Evolutionary conservation across 30 jellyfish, hydroid and myxozoan species (phyloP).

Genomic region (Aurelia sp.): DNA sequence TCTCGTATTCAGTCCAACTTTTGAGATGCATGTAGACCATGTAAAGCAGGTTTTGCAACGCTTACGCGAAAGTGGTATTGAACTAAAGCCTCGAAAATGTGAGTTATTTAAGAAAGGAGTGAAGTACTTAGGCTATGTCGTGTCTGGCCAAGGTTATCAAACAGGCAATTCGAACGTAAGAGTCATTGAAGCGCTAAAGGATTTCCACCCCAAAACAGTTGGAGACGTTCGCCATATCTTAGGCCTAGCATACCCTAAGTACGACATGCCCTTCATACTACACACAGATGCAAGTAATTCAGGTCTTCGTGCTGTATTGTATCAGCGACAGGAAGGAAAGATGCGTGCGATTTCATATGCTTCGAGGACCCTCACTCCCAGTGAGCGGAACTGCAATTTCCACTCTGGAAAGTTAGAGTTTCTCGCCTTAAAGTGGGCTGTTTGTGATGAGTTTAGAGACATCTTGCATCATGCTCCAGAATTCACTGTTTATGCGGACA

Average conservation of each 20-base stretch:
- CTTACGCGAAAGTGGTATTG: no score
- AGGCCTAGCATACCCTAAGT: constrained; percentile 60
- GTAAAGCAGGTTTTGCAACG: no score
- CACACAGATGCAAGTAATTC: constrained; percentile 64
- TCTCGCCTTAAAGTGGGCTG: constrained; percentile 60
- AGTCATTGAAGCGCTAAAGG: constrained; percentile 5
- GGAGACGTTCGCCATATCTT: constrained; percentile 35
- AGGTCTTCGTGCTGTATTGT: constrained; percentile 38
- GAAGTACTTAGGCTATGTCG: background rate
- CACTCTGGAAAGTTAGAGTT: constrained; percentile 49
- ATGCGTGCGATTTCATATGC: constrained; percentile 48
- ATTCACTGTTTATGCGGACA: constrained; percentile 43
- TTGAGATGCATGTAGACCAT: no score
- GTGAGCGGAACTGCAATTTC: constrained; percentile 38
- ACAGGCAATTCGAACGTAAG: background rate
- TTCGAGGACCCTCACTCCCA: constrained; percentile 26
- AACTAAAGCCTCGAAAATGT: no score
- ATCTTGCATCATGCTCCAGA: constrained; percentile 21
- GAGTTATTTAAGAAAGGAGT: no score
- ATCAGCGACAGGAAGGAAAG: constrained; percentile 35
- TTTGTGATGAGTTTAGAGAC: constrained; percentile 54
- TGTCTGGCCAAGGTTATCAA: constrained; percentile 20
- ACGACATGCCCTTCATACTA: constrained; percentile 18
- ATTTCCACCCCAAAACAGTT: constrained; percentile 19
- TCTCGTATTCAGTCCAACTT: constrained; percentile 5